Conservation (phyloP, 2,888 invertebrate genomes). For the Trimorus sp. region DNA sequence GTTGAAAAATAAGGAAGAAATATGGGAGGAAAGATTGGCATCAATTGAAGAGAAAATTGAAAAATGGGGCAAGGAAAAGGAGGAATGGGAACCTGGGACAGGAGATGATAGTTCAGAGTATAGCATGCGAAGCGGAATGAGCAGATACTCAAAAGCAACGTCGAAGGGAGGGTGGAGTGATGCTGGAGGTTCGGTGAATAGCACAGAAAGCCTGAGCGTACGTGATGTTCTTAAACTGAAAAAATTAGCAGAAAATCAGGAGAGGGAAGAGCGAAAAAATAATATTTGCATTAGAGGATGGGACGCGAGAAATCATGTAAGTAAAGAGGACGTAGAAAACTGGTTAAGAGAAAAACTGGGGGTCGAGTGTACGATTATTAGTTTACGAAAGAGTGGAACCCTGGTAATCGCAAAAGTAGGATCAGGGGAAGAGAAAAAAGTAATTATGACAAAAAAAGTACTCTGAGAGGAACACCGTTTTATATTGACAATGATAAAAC, state of each 20-base stretch:
- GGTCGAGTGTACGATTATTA: constrained; percentile 5
- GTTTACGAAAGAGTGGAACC: constrained; percentile 16
- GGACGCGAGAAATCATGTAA: neutral
- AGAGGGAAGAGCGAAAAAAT: constrained; percentile 29
- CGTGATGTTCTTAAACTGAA: constrained; percentile 4
- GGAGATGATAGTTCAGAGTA: too few species aligned
- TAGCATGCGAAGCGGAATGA: neutral
- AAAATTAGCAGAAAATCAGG: constrained; percentile 6
- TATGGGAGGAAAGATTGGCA: neutral
- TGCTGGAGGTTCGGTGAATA: neutral
- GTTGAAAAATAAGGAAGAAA: neutral
- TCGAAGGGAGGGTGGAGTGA: neutral
- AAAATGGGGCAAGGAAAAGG: constrained; percentile 27
- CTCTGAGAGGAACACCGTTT: constrained; percentile 16
- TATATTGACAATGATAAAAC: constrained; percentile 33
- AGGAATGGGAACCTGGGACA: neutral
- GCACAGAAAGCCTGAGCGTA: neutral
- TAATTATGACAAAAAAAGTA: constrained; percentile 35
- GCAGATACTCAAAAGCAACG: neutral
- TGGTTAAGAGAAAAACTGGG: constrained; percentile 31
- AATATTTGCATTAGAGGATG: constrained; percentile 21
- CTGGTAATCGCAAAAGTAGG: constrained; percentile 34
- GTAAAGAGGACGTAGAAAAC: constrained; percentile 14
- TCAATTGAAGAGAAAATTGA: constrained; percentile 19
- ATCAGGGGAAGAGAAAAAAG: constrained; percentile 18